phyloP scores from a whole-genome alignment of 2,888 invertebrate species.

The Calliopum simillimum region DNA sequence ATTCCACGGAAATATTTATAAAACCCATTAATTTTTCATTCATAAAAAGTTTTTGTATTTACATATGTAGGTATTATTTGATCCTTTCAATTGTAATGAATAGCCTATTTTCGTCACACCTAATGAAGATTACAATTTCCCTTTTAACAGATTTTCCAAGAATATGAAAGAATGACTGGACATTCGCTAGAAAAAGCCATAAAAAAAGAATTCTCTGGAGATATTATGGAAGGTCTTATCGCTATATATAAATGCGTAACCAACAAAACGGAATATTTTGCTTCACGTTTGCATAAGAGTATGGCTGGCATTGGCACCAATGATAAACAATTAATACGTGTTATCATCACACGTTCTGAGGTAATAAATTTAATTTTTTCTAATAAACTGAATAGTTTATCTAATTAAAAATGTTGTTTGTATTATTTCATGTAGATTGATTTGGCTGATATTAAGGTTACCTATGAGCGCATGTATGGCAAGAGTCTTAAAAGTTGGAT shows the following conservation, averaged over 20 bases:
- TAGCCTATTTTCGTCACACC: neutral
- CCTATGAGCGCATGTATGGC: slow-evolving; percentile 80
- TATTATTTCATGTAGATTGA: slow-evolving; percentile 71
- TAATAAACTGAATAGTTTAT: neutral
- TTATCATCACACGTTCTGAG: slow-evolving; percentile 85
- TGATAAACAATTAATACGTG: slow-evolving; percentile 85
- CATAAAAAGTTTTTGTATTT: too few species aligned
- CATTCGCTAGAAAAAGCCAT: slow-evolving; percentile 84
- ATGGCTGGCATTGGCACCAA: slow-evolving; percentile 93
- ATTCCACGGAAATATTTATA: too few species aligned
- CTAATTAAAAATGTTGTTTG: neutral
- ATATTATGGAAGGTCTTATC: slow-evolving; percentile 80
- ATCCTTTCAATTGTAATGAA: neutral
- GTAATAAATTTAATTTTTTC: slow-evolving; percentile 44
- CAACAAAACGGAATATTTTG: slow-evolving; percentile 86
- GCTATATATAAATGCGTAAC: slow-evolving; percentile 85
- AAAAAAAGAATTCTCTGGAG: slow-evolving; percentile 87
- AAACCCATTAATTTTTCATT: too few species aligned
- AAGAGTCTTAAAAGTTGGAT: slow-evolving; percentile 84
- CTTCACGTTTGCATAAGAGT: slow-evolving; percentile 84
- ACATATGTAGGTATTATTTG: too few species aligned
- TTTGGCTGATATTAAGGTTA: slow-evolving; percentile 84
- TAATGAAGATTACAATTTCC: neutral
- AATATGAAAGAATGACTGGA: slow-evolving; percentile 76
- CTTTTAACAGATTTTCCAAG: slow-evolving; percentile 61